Base-by-base conservation (phyloP, 2,888 invertebrate genomes). In the Diaperis boleti region DNA sequence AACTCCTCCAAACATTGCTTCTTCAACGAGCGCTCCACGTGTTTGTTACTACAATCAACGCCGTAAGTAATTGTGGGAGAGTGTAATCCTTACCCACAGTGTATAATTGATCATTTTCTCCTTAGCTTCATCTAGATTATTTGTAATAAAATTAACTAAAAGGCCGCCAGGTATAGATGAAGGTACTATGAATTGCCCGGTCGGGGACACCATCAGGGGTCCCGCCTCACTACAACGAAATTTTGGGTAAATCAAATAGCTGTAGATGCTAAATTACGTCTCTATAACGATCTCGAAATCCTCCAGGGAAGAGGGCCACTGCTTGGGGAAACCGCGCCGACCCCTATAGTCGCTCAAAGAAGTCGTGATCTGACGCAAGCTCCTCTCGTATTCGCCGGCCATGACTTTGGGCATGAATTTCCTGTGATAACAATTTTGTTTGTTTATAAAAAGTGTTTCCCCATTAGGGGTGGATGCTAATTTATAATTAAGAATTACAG, bases 381-480 rank as follows among this genome's bases (percentile, higher is more conserved):
- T 91, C 62, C 87, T 87, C 77, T 95, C 94, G 81, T 96, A 96
- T 71, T 91, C 89, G 42, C 88, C 88, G 0, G 94, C 96, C 79
- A 95, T 89, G 60, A 95, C 89, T 82, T 93, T 93, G 0, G 94
- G 95, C 89, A 94, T 94, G 79, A 94, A 95, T 82, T 95, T 95
- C 77, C 95, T 89, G 80, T 68, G 85, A 83, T n/a, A n/a, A n/a
- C n/a, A n/a, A n/a, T n/a, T n/a, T n/a, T n/a, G n/a, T n/a, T n/a
- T n/a, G n/a, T n/a, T n/a, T n/a, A n/a, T n/a, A n/a, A n/a, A n/a
- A n/a, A n/a, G n/a, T n/a, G n/a, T n/a, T n/a, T n/a, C n/a, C n/a
- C n/a, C n/a, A n/a, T n/a, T n/a, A n/a, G n/a, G n/a, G n/a, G n/a
- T n/a, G n/a, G n/a, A n/a, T n/a, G n/a, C n/a, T n/a, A n/a, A n/a